A percentile compares a stretch with the other conserved stretches of the same genome.
These are phyloP conservation scores for Otolemur garnettii DNA, from an alignment of 2,113 vertebrate genomes.

Conservation along the genomic window DNA sequence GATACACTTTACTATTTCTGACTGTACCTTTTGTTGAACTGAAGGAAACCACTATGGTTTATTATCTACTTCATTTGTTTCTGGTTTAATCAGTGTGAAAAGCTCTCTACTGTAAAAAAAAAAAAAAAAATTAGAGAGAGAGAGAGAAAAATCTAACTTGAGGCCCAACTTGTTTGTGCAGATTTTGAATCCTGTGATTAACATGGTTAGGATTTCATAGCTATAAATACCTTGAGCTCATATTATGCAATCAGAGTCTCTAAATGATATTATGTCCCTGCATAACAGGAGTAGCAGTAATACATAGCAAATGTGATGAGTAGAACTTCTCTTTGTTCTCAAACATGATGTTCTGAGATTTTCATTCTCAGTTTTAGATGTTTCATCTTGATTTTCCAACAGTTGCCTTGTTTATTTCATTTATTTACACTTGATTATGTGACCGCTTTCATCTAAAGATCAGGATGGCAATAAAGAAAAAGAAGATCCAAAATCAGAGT, in stretches of 20 bases:
- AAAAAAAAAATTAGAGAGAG: too few species aligned
- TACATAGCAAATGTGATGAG: constrained; percentile 37
- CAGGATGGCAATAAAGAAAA: constrained; percentile 35
- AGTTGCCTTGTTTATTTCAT: constrained; percentile 16
- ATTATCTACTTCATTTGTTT: constrained; percentile 80
- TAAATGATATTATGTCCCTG: not conserved
- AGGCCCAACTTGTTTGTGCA: constrained; percentile 34
- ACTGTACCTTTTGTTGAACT: constrained; percentile 70
- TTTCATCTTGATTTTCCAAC: constrained; percentile 51
- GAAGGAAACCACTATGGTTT: constrained; percentile 69
- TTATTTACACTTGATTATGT: not conserved
- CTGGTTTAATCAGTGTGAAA: constrained; percentile 67
- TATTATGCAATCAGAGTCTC: constrained; percentile 6
- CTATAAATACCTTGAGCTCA: constrained; percentile 28
- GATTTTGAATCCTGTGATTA: constrained; percentile 76
- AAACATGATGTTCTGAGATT: constrained; percentile 29
- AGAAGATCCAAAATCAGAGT: not conserved
- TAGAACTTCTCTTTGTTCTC: not conserved
- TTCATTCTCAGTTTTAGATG: constrained; percentile 3
- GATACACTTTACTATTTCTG: constrained; percentile 74
- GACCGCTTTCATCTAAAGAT: constrained; percentile 18
- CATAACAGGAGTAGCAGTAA: constrained; percentile 8
- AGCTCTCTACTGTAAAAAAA: constrained; percentile 60
- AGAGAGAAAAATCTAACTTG: constrained; percentile 40
- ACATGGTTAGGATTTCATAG: constrained; percentile 61